Base-by-base conservation (phyloP, 2,888 invertebrate genomes). In the Leptinotarsa peninsularis region DNA sequence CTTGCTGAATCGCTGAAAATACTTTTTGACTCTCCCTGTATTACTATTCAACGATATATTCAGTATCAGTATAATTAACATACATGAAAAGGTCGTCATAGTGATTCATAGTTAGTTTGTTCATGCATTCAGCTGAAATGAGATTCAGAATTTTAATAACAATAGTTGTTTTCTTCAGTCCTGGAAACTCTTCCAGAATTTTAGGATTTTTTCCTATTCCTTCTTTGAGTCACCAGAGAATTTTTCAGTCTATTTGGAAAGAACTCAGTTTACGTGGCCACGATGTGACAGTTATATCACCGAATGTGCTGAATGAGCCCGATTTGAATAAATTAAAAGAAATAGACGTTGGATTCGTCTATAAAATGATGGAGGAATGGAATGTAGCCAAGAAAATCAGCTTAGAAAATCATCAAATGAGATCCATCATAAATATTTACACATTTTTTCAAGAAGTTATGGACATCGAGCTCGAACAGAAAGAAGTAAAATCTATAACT, bases 161-260 rank as follows among this genome's bases (percentile, higher is more conserved):
- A 43, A 10, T 43, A 43, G 10, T 43, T 43, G 43, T 43, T 10
- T 43, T 43, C 3, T 10, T 43, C 3, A 43, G 43, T 10, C 2
- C 10, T 43, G 43, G 2, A 43, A 10, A 43, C 2, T 43, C 43
- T 2, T 43, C 43, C 10, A 43, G 4, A 58, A 58, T 58, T 10
- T 58, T 58, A 58, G 58, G 58, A 13, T 21, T 58, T 13, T 58
- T 58, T 58, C 58, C 58, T n/a, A 21, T 58, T 58, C 58, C 58
- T 7, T 58, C 21, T 10, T 21, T 18, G 10, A 58, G 58, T 18
- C 7, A 58, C 14, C 58, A 58, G 18, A 58, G 66, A 13, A 56
- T 75, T 15, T 75, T 77, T 50, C 77, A 77, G 70, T 54, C 77
- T 49, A 66, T 73, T 18, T 72, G 74, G 72, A 68, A 33, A 60